phyloP scores from a whole-genome alignment of 2,797 vertebrate genomes.

The Fistularia commersonii region DNA sequence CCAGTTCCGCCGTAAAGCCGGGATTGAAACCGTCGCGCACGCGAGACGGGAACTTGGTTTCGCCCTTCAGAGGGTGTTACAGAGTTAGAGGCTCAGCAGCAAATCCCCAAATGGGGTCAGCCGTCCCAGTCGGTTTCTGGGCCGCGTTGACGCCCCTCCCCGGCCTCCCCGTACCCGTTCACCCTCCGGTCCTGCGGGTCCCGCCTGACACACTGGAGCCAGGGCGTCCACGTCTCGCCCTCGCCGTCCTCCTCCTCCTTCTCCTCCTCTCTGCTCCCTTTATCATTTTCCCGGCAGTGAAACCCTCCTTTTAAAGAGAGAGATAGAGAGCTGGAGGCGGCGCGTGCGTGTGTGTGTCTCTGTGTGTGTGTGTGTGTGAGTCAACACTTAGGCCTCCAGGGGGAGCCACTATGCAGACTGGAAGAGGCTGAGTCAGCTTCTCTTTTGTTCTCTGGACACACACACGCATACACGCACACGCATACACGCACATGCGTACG shows the following conservation, averaged over 20 bases:
- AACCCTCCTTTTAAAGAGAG: no score
- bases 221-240: background rate
- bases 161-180: background rate
- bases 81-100: no score
- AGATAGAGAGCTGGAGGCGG: no score
- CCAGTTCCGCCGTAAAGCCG: no score
- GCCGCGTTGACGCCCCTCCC: no score
- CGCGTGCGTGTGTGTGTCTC: background rate
- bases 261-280: background rate
- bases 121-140: no score
- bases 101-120: no score
- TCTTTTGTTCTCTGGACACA: conserved; percentile 31
- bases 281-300: no score
- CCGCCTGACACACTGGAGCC: conserved; percentile 3
- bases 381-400: conserved; percentile 26
- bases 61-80: no score
- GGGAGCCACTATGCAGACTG: conserved; percentile 30
- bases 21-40: no score
- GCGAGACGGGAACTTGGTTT: no score
- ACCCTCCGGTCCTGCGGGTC: conserved; percentile 6
- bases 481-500: background rate
- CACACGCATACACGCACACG: conserved; percentile 6
- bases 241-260: background rate
- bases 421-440: conserved; percentile 45
- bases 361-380: background rate